Evolutionary conservation across 2,797 vertebrate genomes (phyloP).

Genomic region (Microcaecilia unicolor): DNA sequence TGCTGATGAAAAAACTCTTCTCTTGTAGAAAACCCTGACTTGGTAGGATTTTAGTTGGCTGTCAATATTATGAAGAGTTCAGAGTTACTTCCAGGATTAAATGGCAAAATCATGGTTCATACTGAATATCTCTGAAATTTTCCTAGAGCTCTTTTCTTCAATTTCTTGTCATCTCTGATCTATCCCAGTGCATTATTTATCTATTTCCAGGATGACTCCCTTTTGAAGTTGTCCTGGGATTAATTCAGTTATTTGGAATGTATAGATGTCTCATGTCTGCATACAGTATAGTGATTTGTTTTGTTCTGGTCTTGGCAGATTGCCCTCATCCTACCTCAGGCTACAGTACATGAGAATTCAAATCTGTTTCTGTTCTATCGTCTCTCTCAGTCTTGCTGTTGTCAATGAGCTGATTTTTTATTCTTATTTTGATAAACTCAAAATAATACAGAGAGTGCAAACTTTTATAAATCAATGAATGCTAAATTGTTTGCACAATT

Average conservation of each 20-base stretch:
- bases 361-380: too few relatives aligned
- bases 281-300: slow-evolving; percentile 16
- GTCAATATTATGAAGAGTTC: slow-evolving; percentile 3
- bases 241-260: slow-evolving; percentile 17
- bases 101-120: slow-evolving; percentile 19
- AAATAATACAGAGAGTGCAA: too few relatives aligned
- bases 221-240: slow-evolving; percentile 30
- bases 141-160: slow-evolving; percentile 15
- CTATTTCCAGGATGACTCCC: slow-evolving; percentile 20
- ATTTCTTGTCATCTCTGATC: slow-evolving; percentile 7
- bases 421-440: too few relatives aligned
- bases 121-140: slow-evolving; percentile 8
- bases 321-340: not conserved
- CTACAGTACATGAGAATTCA: too few relatives aligned
- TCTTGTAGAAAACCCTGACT: too few relatives aligned
- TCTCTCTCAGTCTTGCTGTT: too few relatives aligned
- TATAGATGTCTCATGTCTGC: not conserved
- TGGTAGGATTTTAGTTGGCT: too few relatives aligned
- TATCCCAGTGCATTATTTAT: slow-evolving; percentile 24
- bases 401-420: too few relatives aligned
- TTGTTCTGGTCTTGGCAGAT: slow-evolving; percentile 15
- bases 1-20: not conserved
- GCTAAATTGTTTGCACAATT: too few relatives aligned
- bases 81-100: slow-evolving; percentile 1
- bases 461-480: too few relatives aligned